Percentiles rank a stretch among this genome's conserved stretches.
These are phyloP conservation scores for Pachyseris speciosa DNA, from an alignment of 64 coral and sea anemone genomes.

Conservation along the genomic window DNA sequence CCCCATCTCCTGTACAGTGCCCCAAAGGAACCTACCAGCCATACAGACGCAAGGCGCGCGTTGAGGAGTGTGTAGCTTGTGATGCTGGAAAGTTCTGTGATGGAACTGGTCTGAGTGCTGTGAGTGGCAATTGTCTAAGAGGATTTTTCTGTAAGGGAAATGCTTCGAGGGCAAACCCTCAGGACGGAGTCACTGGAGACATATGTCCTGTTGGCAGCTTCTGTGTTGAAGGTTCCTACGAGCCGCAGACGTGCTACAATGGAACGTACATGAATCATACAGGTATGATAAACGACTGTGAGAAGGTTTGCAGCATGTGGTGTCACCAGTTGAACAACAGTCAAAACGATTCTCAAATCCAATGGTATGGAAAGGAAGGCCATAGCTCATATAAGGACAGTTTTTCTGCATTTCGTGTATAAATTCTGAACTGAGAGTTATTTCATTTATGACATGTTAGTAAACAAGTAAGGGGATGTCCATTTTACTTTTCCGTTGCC, in stretches of 20 bases:
- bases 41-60: conserved; percentile 59
- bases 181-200: conserved; percentile 70
- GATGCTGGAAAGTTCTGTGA: conserved; percentile 97
- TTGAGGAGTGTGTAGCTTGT: conserved; percentile 88
- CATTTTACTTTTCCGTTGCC: too few relatives aligned
- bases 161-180: conserved; percentile 73
- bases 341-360: too few relatives aligned
- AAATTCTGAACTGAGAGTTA: too few relatives aligned
- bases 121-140: conserved; percentile 74
- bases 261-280: conserved; percentile 98
- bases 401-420: too few relatives aligned
- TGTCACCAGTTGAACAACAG: too few relatives aligned
- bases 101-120: conserved; percentile 68
- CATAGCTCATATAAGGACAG: too few relatives aligned
- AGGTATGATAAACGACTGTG: conserved; percentile 24
- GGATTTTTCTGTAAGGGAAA: conserved; percentile 82
- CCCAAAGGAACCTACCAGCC: conserved; percentile 94
- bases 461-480: too few relatives aligned
- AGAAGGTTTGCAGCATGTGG: too few relatives aligned
- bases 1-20: conserved; percentile 82
- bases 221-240: conserved; percentile 63
- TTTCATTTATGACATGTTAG: too few relatives aligned
- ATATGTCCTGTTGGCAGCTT: conserved; percentile 85
- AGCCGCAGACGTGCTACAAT: conserved; percentile 74
- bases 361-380: too few relatives aligned